These are phyloP conservation scores for Patella ulyssiponensis DNA, from an alignment of 2,888 invertebrate genomes.

Conservation along the genomic window DNA sequence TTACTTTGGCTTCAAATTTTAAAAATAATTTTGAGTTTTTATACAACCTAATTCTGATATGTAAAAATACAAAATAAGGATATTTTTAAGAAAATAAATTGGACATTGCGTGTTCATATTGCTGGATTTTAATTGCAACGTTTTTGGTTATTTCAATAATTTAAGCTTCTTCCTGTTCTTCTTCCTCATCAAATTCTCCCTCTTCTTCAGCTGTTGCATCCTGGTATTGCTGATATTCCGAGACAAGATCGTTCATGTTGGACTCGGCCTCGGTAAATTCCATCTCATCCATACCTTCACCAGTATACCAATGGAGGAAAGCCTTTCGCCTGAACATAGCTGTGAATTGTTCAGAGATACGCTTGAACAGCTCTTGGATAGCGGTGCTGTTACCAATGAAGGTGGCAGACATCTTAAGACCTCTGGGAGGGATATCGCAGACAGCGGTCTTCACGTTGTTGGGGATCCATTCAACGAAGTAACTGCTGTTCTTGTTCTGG, in stretches of 20 bases:
- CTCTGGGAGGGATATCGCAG: conserved; percentile 4
- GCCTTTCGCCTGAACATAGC: conserved; percentile 10
- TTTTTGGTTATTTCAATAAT: not conserved
- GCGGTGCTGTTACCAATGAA: conserved; percentile 6
- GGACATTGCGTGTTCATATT: not conserved
- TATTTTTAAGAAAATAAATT: too few species aligned
- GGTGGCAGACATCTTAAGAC: conserved; percentile 2
- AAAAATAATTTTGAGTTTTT: too few species aligned
- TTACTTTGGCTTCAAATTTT: too few species aligned
- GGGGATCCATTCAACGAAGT: conserved; percentile 7
- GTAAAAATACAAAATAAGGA: too few species aligned
- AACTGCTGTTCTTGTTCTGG: not conserved
- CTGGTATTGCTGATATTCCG: conserved; percentile 6
- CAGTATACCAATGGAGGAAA: conserved; percentile 12
- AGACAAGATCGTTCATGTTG: conserved; percentile 5
- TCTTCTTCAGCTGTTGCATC: conserved; percentile 9
- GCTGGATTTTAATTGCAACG: not conserved
- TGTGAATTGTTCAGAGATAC: conserved; percentile 3
- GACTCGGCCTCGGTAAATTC: conserved; percentile 5
- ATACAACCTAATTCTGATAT: too few species aligned
- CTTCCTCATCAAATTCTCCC: conserved; percentile 2
- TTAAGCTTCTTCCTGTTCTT: conserved; percentile 3
- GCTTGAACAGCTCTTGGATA: not conserved
- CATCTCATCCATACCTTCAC: conserved; percentile 11
- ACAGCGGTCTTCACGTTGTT: conserved; percentile 3